Base-by-base conservation (phyloP, 2,797 vertebrate species). In the Periophthalmus magnuspinnatus region DNA sequence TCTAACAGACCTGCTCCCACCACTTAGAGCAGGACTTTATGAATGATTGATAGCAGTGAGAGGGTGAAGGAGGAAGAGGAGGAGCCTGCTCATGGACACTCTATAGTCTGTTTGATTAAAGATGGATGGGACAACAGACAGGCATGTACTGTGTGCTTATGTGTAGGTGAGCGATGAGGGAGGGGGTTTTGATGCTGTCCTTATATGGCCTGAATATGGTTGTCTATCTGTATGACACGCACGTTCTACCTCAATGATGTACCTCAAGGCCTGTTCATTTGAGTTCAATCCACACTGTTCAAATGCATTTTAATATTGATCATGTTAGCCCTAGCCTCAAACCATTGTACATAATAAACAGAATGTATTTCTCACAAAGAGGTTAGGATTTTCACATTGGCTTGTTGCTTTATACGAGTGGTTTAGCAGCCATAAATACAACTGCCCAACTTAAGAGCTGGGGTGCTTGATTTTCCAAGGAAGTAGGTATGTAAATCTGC, bases 291-390 rank as follows among this genome's bases (percentile, higher is more conserved):
- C 70, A 68, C 68, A 69, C 83, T 64, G 75, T 64, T 72, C 68
- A 84, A 77, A 62, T 80, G 78, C 64, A 75, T 77, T 77, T 83
- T 84, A 63, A 56, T 77, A 88, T 88, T 57, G 83, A 88, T 89
- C 78, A 68, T 45, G 71, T 71, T 75, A 62, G 61, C 72, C 65
- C 82, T 67, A 74, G 78, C 69, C 65, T 74, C 21, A 0, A 69
- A 84, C 71, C 57, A 74, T 71, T 72, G 72, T 65, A 68, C 67
- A 71, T 82, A 81, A 75, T 70, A 70, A 60, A 68, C 50, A 55
- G 22, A 13, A 22, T 22, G 9, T 22, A 55, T 22, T 22, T 21
- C 28, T 57, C 28, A 32, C 22, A 22, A 55, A 55, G 21, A 55
- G 54, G 11, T 24, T 56, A 3, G 3, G 1, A 13, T 24, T 22